These are phyloP conservation scores for Brachyptera risi DNA, from an alignment of 2,888 invertebrate genomes.

Conservation along the genomic window DNA sequence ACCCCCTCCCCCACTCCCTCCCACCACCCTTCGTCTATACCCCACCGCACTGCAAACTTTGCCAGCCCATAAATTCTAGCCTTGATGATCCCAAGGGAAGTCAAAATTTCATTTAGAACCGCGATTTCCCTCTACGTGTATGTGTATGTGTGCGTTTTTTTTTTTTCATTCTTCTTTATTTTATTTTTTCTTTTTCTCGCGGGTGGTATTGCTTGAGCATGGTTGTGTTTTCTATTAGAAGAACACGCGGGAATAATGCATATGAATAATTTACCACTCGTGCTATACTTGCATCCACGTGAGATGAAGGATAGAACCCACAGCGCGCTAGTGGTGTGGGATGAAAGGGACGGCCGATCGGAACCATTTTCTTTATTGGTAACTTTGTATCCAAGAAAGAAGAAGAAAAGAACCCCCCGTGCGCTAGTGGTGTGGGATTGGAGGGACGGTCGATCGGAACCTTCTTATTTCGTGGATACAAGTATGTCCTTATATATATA, in stretches of 20 bases:
- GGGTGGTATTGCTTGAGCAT: background rate
- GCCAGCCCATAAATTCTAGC: slow-evolving; percentile 23
- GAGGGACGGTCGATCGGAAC: too few species aligned
- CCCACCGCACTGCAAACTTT: slow-evolving; percentile 6
- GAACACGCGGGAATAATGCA: slow-evolving; percentile 4
- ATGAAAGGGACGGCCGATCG: too few species aligned
- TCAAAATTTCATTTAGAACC: slow-evolving; percentile 33
- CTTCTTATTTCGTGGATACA: too few species aligned
- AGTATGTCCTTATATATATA: too few species aligned
- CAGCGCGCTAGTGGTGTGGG: too few species aligned
- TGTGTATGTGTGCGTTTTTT: too few species aligned
- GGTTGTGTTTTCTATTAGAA: slow-evolving; percentile 16
- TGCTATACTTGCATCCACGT: too few species aligned
- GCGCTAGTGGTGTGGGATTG: too few species aligned
- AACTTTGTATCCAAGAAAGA: too few species aligned
- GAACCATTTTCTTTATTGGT: too few species aligned
- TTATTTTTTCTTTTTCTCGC: background rate
- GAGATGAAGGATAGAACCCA: too few species aligned
- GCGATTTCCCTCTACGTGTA: slow-evolving; percentile 29
- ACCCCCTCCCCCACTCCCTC: background rate
- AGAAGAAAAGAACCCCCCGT: too few species aligned
- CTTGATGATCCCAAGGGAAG: slow-evolving; percentile 32
- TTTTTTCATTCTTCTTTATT: slow-evolving; percentile 19
- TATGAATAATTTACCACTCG: slow-evolving; percentile 33
- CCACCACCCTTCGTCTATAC: background rate